Percentiles rank a stretch among this genome's conserved stretches.
phyloP scores from a whole-genome alignment of 2,888 invertebrate genomes.

The Deilephila porcellus region DNA sequence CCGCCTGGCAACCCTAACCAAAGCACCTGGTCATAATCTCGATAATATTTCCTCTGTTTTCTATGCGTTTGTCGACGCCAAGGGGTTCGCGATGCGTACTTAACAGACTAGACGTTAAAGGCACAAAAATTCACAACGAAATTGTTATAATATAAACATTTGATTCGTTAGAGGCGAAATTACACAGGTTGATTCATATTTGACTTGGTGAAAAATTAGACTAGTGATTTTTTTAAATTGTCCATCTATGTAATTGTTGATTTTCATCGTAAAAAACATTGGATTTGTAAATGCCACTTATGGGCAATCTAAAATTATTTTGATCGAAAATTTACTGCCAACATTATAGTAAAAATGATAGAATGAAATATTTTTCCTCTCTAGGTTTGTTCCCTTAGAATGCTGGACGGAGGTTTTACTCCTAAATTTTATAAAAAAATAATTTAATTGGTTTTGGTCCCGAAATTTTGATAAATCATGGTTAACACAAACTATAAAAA shows the following conservation, averaged over 20 bases:
- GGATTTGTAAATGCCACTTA: too few species aligned
- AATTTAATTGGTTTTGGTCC: not conserved
- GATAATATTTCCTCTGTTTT: slow-evolving; percentile 39
- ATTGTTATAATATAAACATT: slow-evolving; percentile 33
- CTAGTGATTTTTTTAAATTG: too few species aligned
- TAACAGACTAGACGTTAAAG: slow-evolving; percentile 72
- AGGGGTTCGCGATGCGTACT: slow-evolving; percentile 62
- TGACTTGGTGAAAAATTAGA: not conserved
- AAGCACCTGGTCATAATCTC: not conserved
- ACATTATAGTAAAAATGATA: not conserved
- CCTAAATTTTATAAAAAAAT: not conserved
- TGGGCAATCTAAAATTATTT: too few species aligned
- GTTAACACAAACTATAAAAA: not conserved
- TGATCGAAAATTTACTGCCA: not conserved
- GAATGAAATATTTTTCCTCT: not conserved
- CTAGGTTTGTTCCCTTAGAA: not conserved
- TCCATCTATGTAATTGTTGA: too few species aligned
- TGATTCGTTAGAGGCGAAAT: not conserved
- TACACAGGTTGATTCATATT: not conserved
- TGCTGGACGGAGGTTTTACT: not conserved
- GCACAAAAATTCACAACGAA: slow-evolving; percentile 65
- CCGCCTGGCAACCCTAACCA: too few species aligned
- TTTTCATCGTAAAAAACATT: too few species aligned
- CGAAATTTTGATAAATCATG: not conserved
- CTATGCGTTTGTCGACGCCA: slow-evolving; percentile 53